These are phyloP conservation scores for Meloidogyne floridensis DNA, from an alignment of 1,140 invertebrate species.

Conservation along the genomic window DNA sequence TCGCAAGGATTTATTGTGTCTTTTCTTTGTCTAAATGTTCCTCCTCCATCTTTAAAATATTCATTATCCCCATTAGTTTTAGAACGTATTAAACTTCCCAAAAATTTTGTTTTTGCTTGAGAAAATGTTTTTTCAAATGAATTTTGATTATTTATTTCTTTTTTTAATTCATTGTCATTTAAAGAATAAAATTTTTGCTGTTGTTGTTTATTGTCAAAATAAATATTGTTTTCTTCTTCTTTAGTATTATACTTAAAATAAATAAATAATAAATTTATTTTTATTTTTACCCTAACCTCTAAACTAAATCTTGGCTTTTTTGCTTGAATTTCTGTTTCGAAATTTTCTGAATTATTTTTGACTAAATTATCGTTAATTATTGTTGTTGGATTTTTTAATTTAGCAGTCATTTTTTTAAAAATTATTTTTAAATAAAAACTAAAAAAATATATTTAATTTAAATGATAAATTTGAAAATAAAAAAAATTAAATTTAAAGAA, in stretches of 20 bases:
- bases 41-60: background rate
- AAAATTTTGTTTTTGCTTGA: conserved; percentile 11
- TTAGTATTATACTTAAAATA: background rate
- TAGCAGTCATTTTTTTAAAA: background rate
- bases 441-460: background rate
- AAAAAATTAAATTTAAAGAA: background rate
- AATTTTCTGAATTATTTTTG: background rate
- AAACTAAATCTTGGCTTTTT: background rate
- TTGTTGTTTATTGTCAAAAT: no score
- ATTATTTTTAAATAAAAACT: background rate
- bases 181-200: background rate
- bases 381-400: background rate
- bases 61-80: no score
- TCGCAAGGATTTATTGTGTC: background rate
- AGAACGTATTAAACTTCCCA: conserved; percentile 13
- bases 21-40: background rate
- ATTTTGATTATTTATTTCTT: conserved; percentile 1
- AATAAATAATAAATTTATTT: background rate
- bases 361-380: background rate
- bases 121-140: background rate
- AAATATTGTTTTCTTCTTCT: background rate
- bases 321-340: background rate
- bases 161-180: background rate
- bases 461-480: background rate
- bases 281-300: background rate